phyloP scores from a whole-genome alignment of 1,140 invertebrate genomes.

The Eueides isabella region DNA sequence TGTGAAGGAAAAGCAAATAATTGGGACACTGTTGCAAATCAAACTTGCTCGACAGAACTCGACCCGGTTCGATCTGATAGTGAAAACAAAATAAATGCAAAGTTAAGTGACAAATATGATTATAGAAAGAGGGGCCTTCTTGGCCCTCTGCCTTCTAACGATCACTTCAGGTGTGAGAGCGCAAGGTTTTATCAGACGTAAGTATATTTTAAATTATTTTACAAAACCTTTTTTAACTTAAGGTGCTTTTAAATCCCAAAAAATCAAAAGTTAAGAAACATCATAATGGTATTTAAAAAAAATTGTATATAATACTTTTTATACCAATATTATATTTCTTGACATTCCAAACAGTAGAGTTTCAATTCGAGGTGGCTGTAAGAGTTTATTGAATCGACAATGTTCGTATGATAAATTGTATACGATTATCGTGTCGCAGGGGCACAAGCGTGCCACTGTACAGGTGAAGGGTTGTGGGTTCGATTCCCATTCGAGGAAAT shows the following conservation, averaged over 20 bases:
- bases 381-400: too few relatives aligned
- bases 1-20: constrained; percentile 27
- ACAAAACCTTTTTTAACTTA: background rate
- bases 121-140: constrained; percentile 42
- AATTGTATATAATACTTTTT: too few relatives aligned
- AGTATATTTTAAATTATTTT: constrained; percentile 41
- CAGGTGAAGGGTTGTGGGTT: too few relatives aligned
- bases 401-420: too few relatives aligned
- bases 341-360: too few relatives aligned
- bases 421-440: too few relatives aligned
- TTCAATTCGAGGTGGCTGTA: too few relatives aligned
- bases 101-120: constrained; percentile 47
- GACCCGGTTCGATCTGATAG: constrained; percentile 24
- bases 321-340: too few relatives aligned
- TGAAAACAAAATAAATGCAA: constrained; percentile 48
- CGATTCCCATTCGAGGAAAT: too few relatives aligned
- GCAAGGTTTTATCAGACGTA: constrained; percentile 53
- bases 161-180: constrained; percentile 34
- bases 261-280: too few relatives aligned
- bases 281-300: too few relatives aligned
- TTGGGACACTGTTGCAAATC: constrained; percentile 39
- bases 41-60: constrained; percentile 20
- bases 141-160: constrained; percentile 48
- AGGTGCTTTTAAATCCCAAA: background rate
- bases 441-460: too few relatives aligned